phyloP scores from a whole-genome alignment of 2,797 vertebrate species.

The Malurus leucopterus region DNA sequence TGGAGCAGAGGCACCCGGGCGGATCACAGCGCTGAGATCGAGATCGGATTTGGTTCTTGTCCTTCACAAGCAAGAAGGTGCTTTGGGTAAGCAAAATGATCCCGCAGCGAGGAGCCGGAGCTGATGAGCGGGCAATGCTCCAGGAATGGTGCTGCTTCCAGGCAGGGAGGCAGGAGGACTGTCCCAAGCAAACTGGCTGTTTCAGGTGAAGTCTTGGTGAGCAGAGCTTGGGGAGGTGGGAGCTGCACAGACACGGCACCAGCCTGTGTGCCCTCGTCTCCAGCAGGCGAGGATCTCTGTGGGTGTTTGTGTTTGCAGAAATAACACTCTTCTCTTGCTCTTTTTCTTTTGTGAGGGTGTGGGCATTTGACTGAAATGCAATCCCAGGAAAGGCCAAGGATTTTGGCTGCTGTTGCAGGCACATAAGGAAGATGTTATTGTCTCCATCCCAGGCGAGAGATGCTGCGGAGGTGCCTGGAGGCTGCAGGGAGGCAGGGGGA shows the following conservation, averaged over 20 bases:
- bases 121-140: fast-evolving
- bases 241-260: background rate
- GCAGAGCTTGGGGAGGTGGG: background rate
- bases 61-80: background rate
- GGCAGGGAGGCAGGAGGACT: background rate
- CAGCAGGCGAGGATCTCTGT: background rate
- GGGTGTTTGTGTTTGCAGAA: background rate
- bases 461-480: background rate
- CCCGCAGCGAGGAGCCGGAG: fast-evolving
- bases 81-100: background rate
- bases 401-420: background rate
- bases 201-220: background rate
- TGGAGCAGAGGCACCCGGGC: background rate
- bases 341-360: background rate
- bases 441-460: background rate
- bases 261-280: background rate
- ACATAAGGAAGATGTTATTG: slow-evolving; percentile 4
- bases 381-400: background rate
- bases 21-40: background rate
- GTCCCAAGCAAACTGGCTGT: background rate
- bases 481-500: background rate
- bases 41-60: background rate
- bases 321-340: background rate
- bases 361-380: background rate
- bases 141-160: background rate